Percentiles rank a stretch among this genome's conserved stretches.
Evolutionary conservation across 2,888 invertebrate species (phyloP).

Genomic region (Thelaira solivaga): DNA sequence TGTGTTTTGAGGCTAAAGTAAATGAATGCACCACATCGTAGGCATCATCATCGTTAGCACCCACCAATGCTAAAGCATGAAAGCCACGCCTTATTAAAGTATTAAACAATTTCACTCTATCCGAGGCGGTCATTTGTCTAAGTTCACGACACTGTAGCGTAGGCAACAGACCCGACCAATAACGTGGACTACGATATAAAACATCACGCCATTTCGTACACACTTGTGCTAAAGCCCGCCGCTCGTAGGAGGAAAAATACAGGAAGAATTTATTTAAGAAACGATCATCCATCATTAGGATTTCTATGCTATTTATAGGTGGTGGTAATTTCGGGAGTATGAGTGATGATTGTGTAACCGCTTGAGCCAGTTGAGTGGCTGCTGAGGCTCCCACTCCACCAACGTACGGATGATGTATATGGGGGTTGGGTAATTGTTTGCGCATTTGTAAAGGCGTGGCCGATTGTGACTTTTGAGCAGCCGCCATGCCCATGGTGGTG

Average conservation of each 20-base stretch:
- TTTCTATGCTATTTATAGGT: conserved; percentile 83
- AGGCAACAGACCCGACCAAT: conserved; percentile 91
- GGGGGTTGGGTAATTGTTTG: conserved; percentile 76
- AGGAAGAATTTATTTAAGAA: conserved; percentile 91
- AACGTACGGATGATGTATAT: conserved; percentile 72
- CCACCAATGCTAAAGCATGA: conserved; percentile 88
- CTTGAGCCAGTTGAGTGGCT: conserved; percentile 73
- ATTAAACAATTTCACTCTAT: conserved; percentile 84
- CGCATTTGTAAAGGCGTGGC: conserved; percentile 75
- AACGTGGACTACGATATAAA: conserved; percentile 90
- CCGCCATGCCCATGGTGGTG: conserved; percentile 72
- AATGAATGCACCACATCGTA: conserved; percentile 91
- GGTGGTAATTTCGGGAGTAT: conserved; percentile 78
- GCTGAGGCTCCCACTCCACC: conserved; percentile 64
- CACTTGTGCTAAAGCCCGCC: conserved; percentile 88
- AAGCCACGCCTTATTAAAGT: conserved; percentile 91
- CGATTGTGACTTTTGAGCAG: conserved; percentile 66
- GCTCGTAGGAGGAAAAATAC: conserved; percentile 87
- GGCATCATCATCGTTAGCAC: conserved; percentile 93
- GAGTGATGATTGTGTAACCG: conserved; percentile 69
- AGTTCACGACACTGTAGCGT: conserved; percentile 91
- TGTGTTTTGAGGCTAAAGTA: conserved; percentile 87
- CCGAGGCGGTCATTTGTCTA: conserved; percentile 80
- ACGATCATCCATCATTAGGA: conserved; percentile 88
- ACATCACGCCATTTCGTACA: conserved; percentile 93